A percentile compares a stretch with the other conserved stretches of the same genome.
Conservation (phyloP, 2,797 vertebrate species). For the Lacerta bilineata region DNA sequence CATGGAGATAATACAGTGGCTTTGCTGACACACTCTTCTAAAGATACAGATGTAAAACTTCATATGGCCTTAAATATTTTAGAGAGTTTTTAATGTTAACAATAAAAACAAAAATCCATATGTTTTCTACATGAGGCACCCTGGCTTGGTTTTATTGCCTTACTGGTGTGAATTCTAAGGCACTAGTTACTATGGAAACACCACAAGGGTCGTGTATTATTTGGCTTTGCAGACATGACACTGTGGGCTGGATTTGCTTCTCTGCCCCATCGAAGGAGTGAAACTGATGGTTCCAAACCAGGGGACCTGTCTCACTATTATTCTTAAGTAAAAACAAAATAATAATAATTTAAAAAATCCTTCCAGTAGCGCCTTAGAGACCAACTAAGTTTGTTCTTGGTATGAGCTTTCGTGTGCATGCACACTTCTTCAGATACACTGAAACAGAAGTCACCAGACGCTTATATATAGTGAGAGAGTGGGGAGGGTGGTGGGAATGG, state of each 20-base stretch:
- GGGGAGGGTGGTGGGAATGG: no score
- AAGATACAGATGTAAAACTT: neutral
- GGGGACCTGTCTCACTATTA: slow-evolving; percentile 43
- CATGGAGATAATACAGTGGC: neutral
- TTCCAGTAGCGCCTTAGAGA: no score
- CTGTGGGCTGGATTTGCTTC: slow-evolving; percentile 34
- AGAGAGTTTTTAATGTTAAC: neutral
- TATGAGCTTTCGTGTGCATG: no score
- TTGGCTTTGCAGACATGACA: slow-evolving; percentile 49
- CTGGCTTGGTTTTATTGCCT: slow-evolving; percentile 60
- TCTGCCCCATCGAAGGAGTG: slow-evolving; percentile 44
- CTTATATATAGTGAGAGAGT: no score
- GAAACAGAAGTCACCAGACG: no score
- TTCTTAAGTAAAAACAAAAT: slow-evolving; percentile 9
- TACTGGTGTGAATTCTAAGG: slow-evolving; percentile 51
- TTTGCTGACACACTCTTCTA: neutral
- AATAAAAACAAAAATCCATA: slow-evolving; percentile 27
- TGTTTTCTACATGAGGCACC: slow-evolving; percentile 22
- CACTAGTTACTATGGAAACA: slow-evolving; percentile 71
- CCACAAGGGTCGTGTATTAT: slow-evolving; percentile 50
- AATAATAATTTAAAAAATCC: no score
- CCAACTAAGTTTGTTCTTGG: no score
- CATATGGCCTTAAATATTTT: neutral
- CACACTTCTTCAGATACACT: no score
- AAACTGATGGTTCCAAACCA: slow-evolving; percentile 31